Base-by-base conservation (phyloP, 2,888 invertebrate genomes). In the Mongoloraphidia duomilia region DNA sequence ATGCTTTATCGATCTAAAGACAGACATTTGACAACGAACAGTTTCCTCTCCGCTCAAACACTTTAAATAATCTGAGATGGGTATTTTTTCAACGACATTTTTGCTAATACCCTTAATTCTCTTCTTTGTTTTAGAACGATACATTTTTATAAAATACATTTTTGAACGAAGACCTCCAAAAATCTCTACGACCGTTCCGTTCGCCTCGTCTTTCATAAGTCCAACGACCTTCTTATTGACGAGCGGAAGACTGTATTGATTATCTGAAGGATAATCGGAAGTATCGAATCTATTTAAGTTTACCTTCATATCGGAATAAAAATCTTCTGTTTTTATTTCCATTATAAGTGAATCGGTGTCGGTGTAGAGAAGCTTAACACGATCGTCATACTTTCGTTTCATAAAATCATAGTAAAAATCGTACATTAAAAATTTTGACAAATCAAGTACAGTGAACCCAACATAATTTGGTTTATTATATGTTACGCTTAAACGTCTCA, bases 341-440 rank as follows among this genome's bases (percentile, higher is more conserved):
- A 61, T 55, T 14, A 62, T 56, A 12, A 62, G 54, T 11, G 55
- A 56, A 50, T 63, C 61, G 3, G 61, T 63, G 46, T 63, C 62
- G 26, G 53, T 58, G 43, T 61, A 62, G 34, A 58, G 47, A n/a
- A 64, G 47, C 38, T 43, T 50, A 11, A 53, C 53, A 11, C 57
- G 56, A 35, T 56, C 47, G 11, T 52, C 54, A 54, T 61, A 63
- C 50, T 56, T 58, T 37, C 34, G 35, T 50, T 58, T 62, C 42
- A 65, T 55, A 41, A 56, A 61, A 50, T 60, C 57, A 49, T 65
- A 66, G 52, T 62, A 58, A 51, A 65, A 66, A 41, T 51, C 44
- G 39, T 55, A 56, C 37, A 54, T 46, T 44, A 40, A 35, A 8
- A 34, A 49, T 47, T 55, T 56, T 9, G 49, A 49, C n/a, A 55